Conservation (phyloP, 2,797 vertebrate species). For the Lateolabrax maculatus region DNA sequence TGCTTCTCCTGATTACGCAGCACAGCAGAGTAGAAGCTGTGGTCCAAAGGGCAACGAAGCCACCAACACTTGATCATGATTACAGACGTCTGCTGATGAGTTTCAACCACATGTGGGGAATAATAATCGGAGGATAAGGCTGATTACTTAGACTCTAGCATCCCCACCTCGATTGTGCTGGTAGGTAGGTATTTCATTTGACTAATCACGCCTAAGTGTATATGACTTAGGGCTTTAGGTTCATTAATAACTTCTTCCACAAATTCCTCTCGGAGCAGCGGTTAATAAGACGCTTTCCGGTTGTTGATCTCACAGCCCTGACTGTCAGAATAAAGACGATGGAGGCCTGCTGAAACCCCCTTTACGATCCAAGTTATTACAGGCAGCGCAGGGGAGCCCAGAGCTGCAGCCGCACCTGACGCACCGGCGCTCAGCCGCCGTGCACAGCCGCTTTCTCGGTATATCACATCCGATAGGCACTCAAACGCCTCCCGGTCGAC, state of each 20-base stretch:
- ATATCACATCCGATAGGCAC: slow-evolving; percentile 60
- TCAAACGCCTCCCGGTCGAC: slow-evolving; percentile 57
- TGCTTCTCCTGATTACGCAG: slow-evolving; percentile 3
- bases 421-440: slow-evolving; percentile 47
- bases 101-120: slow-evolving; percentile 56
- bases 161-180: slow-evolving; percentile 56
- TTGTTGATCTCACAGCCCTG: slow-evolving; percentile 2
- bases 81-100: slow-evolving; percentile 48
- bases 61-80: slow-evolving; percentile 40
- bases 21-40: neutral
- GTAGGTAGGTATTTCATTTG: slow-evolving; percentile 70
- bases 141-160: slow-evolving; percentile 67
- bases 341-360: slow-evolving; percentile 19
- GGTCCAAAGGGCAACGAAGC: slow-evolving; percentile 45
- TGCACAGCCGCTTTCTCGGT: slow-evolving; percentile 48
- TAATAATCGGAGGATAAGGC: slow-evolving; percentile 54
- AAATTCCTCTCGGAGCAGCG: slow-evolving; percentile 58
- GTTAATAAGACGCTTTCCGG: slow-evolving; percentile 36
- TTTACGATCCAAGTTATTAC: slow-evolving; percentile 50
- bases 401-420: slow-evolving; percentile 62
- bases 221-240: slow-evolving; percentile 60
- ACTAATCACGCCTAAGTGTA: slow-evolving; percentile 74
- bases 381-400: slow-evolving; percentile 34
- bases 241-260: slow-evolving; percentile 73
- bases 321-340: slow-evolving; percentile 31